Conservation (phyloP, 2,888 invertebrate species). For the Pyralis farinalis region DNA sequence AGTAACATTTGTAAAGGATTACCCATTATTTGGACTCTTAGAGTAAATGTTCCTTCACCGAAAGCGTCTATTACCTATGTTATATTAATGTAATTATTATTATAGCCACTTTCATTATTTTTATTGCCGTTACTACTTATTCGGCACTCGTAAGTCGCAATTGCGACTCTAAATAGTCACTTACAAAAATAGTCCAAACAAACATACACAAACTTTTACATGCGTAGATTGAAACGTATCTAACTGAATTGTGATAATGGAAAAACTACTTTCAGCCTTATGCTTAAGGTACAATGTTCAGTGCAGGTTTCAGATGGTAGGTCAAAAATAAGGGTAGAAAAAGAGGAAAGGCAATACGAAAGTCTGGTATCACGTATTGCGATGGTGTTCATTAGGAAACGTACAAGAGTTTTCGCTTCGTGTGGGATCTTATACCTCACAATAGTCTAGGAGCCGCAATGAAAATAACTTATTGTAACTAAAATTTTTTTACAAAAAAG, state of each 20-base stretch:
- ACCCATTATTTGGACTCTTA: no score
- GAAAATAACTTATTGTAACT: no score
- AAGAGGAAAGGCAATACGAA: not conserved
- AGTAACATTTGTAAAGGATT: no score
- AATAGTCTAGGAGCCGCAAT: not conserved
- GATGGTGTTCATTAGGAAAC: not conserved
- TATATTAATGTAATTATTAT: no score
- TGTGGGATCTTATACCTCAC: not conserved
- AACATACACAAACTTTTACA: not conserved
- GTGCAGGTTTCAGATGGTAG: not conserved
- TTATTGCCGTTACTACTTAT: no score
- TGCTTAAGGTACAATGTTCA: not conserved
- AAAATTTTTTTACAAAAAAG: no score
- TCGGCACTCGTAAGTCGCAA: not conserved
- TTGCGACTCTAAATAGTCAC: not conserved
- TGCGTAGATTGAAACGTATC: not conserved
- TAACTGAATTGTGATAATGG: not conserved
- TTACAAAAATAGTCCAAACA: not conserved
- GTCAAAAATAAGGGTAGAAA: not conserved
- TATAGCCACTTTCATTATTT: no score
- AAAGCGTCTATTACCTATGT: no score
- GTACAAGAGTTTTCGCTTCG: not conserved
- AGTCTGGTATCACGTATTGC: not conserved
- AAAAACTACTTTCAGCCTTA: not conserved
- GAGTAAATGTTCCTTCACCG: no score